Percentiles rank a stretch among this genome's conserved stretches.
Conservation (phyloP, 2,797 vertebrate species). For the Hydrolagus colliei region DNA sequence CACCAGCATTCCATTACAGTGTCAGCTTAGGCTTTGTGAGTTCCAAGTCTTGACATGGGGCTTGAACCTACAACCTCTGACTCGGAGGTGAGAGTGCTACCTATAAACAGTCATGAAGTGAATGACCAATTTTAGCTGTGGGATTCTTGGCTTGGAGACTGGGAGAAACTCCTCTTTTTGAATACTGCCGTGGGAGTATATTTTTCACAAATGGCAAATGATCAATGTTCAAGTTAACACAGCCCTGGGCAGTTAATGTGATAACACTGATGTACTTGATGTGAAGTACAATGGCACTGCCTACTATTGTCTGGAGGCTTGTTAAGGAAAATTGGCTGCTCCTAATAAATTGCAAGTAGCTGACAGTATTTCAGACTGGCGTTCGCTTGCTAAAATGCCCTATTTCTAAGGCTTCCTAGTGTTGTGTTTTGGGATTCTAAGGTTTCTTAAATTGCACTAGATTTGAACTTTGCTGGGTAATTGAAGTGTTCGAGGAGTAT, state of each 20-base stretch:
- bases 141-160: too few species aligned
- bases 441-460: neutral
- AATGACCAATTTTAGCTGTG: too few species aligned
- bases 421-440: neutral
- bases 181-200: neutral
- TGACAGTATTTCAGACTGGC: neutral
- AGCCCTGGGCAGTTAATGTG: neutral
- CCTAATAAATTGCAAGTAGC: neutral
- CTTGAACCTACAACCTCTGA: too few species aligned
- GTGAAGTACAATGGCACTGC: neutral
- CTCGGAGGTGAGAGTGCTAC: too few species aligned
- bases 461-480: neutral
- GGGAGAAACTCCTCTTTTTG: too few species aligned
- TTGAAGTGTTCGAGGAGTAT: neutral
- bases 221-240: slow-evolving; percentile 2
- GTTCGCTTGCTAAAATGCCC: neutral
- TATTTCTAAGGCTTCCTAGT: neutral
- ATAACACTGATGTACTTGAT: neutral
- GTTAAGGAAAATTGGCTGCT: neutral
- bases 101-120: too few species aligned
- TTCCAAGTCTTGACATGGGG: too few species aligned
- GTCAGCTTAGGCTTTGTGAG: too few species aligned
- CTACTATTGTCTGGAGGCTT: neutral
- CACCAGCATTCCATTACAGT: too few species aligned
- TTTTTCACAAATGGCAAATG: neutral